Conservation (phyloP, 30 jellyfish, hydroid and myxozoan species). For the Clytia hemisphaerica region DNA sequence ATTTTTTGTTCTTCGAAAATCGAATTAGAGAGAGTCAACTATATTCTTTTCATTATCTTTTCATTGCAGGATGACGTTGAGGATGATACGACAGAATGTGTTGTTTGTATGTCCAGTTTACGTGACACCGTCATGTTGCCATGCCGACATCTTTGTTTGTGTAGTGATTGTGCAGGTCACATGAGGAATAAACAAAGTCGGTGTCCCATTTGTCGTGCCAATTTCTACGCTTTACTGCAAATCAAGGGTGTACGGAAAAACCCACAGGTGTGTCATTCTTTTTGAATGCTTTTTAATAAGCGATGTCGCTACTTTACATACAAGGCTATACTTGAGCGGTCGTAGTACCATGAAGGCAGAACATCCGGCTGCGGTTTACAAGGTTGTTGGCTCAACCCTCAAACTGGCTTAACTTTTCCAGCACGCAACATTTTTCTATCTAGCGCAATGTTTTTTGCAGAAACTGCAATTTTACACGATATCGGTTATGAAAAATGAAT, state of each 20-base stretch:
- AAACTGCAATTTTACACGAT: slow-evolving; percentile 1
- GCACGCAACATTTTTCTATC: too few relatives aligned
- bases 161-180: slow-evolving; percentile 89
- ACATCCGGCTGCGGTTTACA: too few relatives aligned
- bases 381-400: too few relatives aligned
- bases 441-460: not conserved
- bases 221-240: slow-evolving; percentile 43
- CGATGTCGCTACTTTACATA: too few relatives aligned
- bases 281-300: too few relatives aligned
- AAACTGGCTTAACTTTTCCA: too few relatives aligned
- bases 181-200: slow-evolving; percentile 81
- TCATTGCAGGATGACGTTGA: slow-evolving; percentile 53
- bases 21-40: too few relatives aligned
- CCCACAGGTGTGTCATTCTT: too few relatives aligned
- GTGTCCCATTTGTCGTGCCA: slow-evolving; percentile 98
- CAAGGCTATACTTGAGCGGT: too few relatives aligned
- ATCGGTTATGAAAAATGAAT: not conserved
- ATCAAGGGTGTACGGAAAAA: too few relatives aligned
- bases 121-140: slow-evolving; percentile 93
- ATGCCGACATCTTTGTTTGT: slow-evolving; percentile 95
- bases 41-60: not conserved
- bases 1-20: too few relatives aligned
- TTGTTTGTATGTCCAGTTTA: slow-evolving; percentile 88
- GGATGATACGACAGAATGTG: slow-evolving; percentile 88
- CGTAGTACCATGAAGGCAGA: too few relatives aligned